Conservation (phyloP, 2,113 vertebrate genomes). For the Spermophilus dauricus region DNA sequence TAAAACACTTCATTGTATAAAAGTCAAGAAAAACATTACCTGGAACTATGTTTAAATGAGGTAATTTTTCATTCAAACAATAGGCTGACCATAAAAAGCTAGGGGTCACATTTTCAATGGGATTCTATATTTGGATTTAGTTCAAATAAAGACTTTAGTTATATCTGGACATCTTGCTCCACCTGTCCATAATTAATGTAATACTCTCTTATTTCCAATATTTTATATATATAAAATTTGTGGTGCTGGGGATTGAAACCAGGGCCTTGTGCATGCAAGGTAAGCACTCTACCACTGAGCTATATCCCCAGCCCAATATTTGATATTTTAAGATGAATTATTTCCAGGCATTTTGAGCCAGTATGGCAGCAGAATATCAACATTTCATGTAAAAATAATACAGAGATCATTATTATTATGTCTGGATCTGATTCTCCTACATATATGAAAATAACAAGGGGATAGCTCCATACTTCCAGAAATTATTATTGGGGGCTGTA, state of each 20-base stretch:
- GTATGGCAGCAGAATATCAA: neutral
- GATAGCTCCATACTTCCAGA: constrained; percentile 39
- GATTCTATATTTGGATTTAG: constrained; percentile 68
- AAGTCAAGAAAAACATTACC: constrained; percentile 86
- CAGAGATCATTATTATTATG: constrained; percentile 50
- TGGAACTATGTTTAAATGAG: constrained; percentile 86
- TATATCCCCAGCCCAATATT: neutral
- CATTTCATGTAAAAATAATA: constrained; percentile 47
- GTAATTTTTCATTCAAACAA: constrained; percentile 87
- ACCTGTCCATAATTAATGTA: neutral
- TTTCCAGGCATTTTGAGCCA: constrained; percentile 51
- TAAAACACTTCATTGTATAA: constrained; percentile 87
- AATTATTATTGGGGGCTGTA: constrained; percentile 19
- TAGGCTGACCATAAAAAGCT: constrained; percentile 80
- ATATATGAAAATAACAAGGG: constrained; percentile 36
- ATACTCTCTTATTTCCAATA: constrained; percentile 54
- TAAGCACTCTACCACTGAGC: too few relatives aligned
- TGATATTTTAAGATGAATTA: constrained; percentile 61
- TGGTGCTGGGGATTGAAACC: too few relatives aligned
- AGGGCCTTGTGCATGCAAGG: too few relatives aligned
- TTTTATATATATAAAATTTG: constrained; percentile 8
- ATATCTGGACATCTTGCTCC: constrained; percentile 46
- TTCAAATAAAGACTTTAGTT: constrained; percentile 75
- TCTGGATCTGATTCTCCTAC: constrained; percentile 51
- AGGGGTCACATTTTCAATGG: constrained; percentile 84